Evolutionary conservation across 92 coral and sea anemone genomes (phyloP).

Genomic region (Porites rus): DNA sequence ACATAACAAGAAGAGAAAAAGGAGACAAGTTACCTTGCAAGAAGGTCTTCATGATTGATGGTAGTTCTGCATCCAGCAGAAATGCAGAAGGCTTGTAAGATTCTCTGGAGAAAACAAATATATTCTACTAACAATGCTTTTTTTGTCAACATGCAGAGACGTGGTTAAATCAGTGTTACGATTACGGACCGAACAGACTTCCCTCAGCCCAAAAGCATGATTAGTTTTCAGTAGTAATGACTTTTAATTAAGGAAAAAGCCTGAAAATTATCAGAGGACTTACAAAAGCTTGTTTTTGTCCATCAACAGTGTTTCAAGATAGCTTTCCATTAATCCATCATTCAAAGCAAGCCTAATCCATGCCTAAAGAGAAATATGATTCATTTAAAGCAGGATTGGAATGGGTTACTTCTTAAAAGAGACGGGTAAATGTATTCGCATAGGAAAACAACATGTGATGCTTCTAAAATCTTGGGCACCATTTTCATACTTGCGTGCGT

Average conservation of each 20-base stretch:
- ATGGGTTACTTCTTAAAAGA: no score
- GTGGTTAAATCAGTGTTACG: no score
- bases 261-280: background rate
- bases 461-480: no score
- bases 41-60: slow-evolving; percentile 90
- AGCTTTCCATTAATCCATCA: slow-evolving; percentile 97
- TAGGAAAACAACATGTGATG: no score
- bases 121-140: no score
- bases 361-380: slow-evolving; percentile 63
- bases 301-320: slow-evolving; percentile 88
- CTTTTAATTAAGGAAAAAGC: background rate
- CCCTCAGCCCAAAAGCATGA: no score
- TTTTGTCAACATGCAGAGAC: no score
- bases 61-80: slow-evolving; percentile 86
- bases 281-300: slow-evolving; percentile 85
- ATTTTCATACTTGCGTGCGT: no score
- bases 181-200: no score
- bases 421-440: no score
- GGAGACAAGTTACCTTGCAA: slow-evolving; percentile 74
- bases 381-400: background rate
- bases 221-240: no score
- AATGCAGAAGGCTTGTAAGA: slow-evolving; percentile 83
- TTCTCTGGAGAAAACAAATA: slow-evolving; percentile 55
- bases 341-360: slow-evolving; percentile 97
- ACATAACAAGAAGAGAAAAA: background rate